phyloP scores from a whole-genome alignment of 2,797 vertebrate species.

The Erithacus rubecula region DNA sequence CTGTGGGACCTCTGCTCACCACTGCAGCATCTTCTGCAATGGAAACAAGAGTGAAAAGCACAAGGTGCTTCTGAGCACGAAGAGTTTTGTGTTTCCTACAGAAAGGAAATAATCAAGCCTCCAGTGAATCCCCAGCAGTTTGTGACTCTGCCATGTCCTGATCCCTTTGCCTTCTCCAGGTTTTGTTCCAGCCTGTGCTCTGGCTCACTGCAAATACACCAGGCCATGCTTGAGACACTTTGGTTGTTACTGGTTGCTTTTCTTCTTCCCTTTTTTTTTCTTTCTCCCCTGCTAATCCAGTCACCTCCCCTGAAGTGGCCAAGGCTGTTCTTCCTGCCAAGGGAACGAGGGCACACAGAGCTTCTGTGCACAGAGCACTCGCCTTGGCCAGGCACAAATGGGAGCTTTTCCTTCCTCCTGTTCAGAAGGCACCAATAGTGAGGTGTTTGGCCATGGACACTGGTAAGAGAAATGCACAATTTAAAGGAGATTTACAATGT shows the following conservation, averaged over 20 bases:
- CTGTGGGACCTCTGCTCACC: neutral
- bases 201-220: neutral
- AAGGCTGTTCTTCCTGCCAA: slow-evolving; percentile 28
- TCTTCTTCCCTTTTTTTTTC: neutral
- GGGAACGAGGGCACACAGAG: slow-evolving; percentile 33
- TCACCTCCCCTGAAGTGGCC: slow-evolving; percentile 1
- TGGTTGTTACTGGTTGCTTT: neutral
- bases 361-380: neutral
- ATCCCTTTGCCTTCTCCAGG: neutral
- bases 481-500: neutral
- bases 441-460: neutral
- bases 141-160: neutral
- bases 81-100: neutral
- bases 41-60: neutral
- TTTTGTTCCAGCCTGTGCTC: neutral
- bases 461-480: neutral
- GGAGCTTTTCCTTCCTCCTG: slow-evolving; percentile 5
- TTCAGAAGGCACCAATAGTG: neutral
- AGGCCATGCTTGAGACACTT: neutral
- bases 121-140: neutral
- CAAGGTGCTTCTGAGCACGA: neutral
- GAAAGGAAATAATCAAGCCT: neutral
- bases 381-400: slow-evolving; percentile 11
- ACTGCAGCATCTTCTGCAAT: neutral
- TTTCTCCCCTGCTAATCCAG: neutral